phyloP scores from a whole-genome alignment of 2,113 vertebrate species.

The Oreotrochilus melanogaster region DNA sequence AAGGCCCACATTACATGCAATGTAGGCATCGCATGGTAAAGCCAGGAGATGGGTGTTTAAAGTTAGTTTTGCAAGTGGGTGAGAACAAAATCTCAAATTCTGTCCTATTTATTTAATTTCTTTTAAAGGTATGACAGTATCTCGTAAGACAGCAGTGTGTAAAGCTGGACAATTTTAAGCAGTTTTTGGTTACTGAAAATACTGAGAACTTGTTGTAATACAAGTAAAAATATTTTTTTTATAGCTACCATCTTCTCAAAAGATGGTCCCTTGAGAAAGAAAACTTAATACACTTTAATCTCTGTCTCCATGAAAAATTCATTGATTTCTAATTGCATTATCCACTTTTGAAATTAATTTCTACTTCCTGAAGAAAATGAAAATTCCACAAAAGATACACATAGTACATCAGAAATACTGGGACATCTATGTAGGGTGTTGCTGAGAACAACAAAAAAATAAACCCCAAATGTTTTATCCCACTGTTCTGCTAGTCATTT shows the following conservation, averaged over 20 bases:
- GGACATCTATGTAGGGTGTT: neutral
- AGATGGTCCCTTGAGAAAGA: neutral
- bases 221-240: neutral
- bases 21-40: neutral
- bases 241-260: neutral
- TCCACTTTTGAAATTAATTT: neutral
- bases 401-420: neutral
- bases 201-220: neutral
- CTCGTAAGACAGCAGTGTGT: neutral
- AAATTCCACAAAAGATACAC: neutral
- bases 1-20: neutral
- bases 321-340: neutral
- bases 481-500: neutral
- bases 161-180: neutral
- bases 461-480: neutral
- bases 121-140: neutral
- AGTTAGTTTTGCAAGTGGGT: neutral
- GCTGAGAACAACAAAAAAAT: neutral
- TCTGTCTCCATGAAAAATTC: neutral
- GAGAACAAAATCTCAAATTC: neutral
- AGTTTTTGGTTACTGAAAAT: neutral
- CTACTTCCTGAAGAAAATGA: neutral
- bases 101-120: neutral
- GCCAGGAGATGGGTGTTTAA: neutral
- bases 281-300: neutral